These are phyloP conservation scores for Otis tarda DNA, from an alignment of 2,113 vertebrate genomes.

Conservation along the genomic window DNA sequence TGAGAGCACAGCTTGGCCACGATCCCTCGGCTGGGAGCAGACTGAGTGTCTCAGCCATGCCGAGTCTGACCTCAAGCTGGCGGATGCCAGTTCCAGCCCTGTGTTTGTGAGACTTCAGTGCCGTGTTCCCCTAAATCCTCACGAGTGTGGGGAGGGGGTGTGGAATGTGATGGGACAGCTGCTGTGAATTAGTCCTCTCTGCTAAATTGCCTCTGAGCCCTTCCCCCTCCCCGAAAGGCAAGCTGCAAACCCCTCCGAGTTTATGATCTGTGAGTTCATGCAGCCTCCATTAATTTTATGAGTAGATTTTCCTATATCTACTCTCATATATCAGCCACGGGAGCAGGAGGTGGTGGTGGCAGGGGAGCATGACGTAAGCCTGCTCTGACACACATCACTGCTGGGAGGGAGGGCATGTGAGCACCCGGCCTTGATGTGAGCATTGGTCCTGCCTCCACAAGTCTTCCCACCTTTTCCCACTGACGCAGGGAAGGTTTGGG, in stretches of 20 bases:
- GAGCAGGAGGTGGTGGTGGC: neutral
- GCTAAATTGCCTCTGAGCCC: constrained; percentile 35
- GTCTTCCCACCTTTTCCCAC: neutral
- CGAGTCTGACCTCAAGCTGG: neutral
- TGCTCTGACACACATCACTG: neutral
- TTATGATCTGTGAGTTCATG: constrained; percentile 54
- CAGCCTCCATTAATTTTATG: constrained; percentile 50
- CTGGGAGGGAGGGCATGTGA: neutral
- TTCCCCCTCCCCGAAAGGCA: neutral
- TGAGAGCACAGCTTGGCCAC: neutral
- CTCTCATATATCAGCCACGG: neutral
- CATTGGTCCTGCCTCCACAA: neutral
- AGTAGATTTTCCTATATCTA: constrained; percentile 25
- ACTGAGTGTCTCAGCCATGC: neutral
- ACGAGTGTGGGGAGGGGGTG: neutral
- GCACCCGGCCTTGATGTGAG: accelerated
- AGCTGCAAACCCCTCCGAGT: constrained; percentile 33
- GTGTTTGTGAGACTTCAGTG: neutral
- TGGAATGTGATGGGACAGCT: neutral
- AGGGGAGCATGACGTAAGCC: neutral
- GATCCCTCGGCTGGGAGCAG: neutral
- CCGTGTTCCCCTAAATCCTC: neutral
- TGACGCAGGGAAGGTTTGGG: neutral
- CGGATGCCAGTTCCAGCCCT: neutral
- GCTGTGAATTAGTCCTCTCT: constrained; percentile 17